Conservation (phyloP, 2,797 vertebrate species). For the Pelobates cultripes region DNA sequence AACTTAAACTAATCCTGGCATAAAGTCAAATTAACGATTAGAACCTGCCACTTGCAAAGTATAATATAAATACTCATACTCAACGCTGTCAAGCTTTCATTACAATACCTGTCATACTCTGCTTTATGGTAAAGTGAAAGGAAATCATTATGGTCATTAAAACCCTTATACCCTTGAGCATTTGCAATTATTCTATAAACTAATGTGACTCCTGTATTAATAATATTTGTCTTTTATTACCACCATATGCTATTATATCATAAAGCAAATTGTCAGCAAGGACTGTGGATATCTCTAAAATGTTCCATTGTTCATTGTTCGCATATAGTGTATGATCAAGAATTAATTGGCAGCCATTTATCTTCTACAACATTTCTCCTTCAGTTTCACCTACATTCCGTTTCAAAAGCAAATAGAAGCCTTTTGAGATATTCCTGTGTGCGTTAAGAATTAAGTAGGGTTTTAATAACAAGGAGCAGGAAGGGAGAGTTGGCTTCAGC, state of each 20-base stretch:
- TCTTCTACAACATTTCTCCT: background rate
- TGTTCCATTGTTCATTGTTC: background rate
- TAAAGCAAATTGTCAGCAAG: background rate
- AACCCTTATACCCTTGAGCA: background rate
- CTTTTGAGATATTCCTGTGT: too few species aligned
- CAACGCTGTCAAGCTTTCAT: background rate
- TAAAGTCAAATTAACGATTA: background rate
- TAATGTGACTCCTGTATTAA: background rate
- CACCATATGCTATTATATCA: background rate
- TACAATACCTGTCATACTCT: background rate
- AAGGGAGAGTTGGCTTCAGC: too few species aligned
- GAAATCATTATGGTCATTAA: slow-evolving; percentile 19
- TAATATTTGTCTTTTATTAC: slow-evolving; percentile 3
- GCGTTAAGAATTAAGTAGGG: too few species aligned
- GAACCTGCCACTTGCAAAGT: background rate
- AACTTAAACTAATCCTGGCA: background rate
- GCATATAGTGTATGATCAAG: background rate
- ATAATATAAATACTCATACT: background rate
- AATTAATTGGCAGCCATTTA: background rate
- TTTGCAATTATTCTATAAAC: background rate
- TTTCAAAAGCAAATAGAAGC: too few species aligned
- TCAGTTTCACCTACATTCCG: background rate
- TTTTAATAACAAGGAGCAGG: too few species aligned
- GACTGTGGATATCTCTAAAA: background rate
- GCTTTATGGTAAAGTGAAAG: background rate